phyloP scores from a whole-genome alignment of 30 jellyfish, hydroid and myxozoan species.

The Rhopilema esculentum region DNA sequence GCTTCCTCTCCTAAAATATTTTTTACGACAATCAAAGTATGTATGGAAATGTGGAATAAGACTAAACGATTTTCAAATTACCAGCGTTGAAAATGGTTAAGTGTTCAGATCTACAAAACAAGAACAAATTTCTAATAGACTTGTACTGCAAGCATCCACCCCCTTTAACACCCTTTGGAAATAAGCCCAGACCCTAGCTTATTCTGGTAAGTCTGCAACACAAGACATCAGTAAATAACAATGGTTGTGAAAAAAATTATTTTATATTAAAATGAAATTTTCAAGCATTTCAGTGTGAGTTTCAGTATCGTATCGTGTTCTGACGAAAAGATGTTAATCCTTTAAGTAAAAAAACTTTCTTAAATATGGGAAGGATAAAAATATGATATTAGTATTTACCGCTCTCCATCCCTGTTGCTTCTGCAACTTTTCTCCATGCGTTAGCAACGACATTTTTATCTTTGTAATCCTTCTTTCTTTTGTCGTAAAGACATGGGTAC shows the following conservation, averaged over 20 bases:
- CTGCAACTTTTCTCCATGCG: constrained; percentile 60
- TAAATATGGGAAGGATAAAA: too few relatives aligned
- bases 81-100: background rate
- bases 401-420: constrained; percentile 4
- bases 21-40: too few relatives aligned
- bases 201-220: too few relatives aligned
- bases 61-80: background rate
- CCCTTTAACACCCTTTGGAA: too few relatives aligned
- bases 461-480: constrained; percentile 33
- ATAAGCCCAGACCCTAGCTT: too few relatives aligned
- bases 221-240: too few relatives aligned
- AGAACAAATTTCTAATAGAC: too few relatives aligned
- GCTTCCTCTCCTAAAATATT: constrained; percentile 47
- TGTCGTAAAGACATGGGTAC: constrained; percentile 55
- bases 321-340: background rate
- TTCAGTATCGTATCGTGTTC: background rate
- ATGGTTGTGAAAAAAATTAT: too few relatives aligned
- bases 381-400: constrained; percentile 9
- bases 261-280: background rate
- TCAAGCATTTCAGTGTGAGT: background rate
- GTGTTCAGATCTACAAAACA: background rate
- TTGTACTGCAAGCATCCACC: too few relatives aligned
- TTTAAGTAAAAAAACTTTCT: background rate
- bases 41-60: too few relatives aligned
- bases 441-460: constrained; percentile 21